phyloP scores from a whole-genome alignment of 2,888 invertebrate genomes.

The Xestia ashworthii region DNA sequence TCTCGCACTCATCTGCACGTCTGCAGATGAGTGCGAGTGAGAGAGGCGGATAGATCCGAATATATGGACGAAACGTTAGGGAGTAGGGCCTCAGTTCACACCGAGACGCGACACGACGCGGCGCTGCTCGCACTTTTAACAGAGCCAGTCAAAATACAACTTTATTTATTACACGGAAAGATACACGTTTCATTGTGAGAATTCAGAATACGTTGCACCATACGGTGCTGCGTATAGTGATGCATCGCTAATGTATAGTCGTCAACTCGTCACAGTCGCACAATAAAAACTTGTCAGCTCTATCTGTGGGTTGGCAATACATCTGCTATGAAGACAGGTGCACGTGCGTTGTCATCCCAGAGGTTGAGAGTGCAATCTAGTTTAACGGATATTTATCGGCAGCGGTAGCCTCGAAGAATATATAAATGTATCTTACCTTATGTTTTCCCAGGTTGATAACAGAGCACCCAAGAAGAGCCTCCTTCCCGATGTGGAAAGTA shows the following conservation, averaged over 20 bases:
- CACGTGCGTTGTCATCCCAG: not conserved
- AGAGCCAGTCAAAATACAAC: too few relatives aligned
- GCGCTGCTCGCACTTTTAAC: too few relatives aligned
- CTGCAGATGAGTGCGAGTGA: too few relatives aligned
- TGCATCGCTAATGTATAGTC: not conserved
- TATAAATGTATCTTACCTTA: slow-evolving; percentile 84
- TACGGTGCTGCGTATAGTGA: too few relatives aligned
- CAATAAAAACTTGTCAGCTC: not conserved
- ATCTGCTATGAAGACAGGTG: not conserved
- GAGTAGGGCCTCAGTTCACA: too few relatives aligned
- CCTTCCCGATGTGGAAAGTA: slow-evolving; percentile 91
- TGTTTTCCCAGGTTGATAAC: slow-evolving; percentile 91
- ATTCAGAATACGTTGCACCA: too few relatives aligned
- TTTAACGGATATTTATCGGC: not conserved
- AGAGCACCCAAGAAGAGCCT: slow-evolving; percentile 90
- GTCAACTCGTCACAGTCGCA: not conserved
- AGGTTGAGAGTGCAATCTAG: not conserved
- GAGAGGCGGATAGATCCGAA: too few relatives aligned
- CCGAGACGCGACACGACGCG: too few relatives aligned
- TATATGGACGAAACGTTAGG: too few relatives aligned
- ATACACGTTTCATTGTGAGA: too few relatives aligned
- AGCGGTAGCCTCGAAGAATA: not conserved
- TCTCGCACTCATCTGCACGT: too few relatives aligned
- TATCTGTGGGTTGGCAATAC: not conserved
- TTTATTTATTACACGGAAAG: too few relatives aligned